Evolutionary conservation across 1,140 invertebrate genomes (phyloP).

Genomic region (Zeugodacus cucurbitae): DNA sequence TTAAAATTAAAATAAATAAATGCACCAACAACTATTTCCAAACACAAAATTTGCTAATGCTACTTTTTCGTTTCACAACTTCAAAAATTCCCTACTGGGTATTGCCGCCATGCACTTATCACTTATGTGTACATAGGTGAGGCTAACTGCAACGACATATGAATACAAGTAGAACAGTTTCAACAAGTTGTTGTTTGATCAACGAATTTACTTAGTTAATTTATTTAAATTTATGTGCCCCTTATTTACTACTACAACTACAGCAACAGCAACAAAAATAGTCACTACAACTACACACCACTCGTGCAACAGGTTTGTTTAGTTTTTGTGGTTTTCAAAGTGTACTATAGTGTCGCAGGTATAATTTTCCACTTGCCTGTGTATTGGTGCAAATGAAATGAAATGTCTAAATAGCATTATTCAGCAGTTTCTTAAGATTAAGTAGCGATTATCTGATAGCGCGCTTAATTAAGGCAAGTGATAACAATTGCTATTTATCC

Average conservation of each 20-base stretch:
- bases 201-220: slow-evolving; percentile 32
- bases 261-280: neutral
- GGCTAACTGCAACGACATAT: neutral
- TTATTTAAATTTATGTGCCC: slow-evolving; percentile 33
- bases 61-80: neutral
- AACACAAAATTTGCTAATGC: no score
- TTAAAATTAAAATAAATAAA: no score
- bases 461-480: neutral
- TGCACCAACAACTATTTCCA: no score
- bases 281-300: neutral
- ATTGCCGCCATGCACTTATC: neutral
- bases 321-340: neutral
- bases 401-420: neutral
- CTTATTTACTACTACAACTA: neutral
- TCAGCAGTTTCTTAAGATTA: neutral
- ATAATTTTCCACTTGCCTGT: neutral
- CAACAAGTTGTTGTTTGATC: slow-evolving; percentile 17
- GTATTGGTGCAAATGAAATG: neutral
- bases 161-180: neutral
- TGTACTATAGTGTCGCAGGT: neutral
- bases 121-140: neutral
- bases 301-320: neutral
- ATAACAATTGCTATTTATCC: neutral
- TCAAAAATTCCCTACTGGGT: neutral
- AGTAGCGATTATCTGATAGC: neutral